Conservation (phyloP, 2,888 invertebrate species). For the Pristionchus exspectatus region DNA sequence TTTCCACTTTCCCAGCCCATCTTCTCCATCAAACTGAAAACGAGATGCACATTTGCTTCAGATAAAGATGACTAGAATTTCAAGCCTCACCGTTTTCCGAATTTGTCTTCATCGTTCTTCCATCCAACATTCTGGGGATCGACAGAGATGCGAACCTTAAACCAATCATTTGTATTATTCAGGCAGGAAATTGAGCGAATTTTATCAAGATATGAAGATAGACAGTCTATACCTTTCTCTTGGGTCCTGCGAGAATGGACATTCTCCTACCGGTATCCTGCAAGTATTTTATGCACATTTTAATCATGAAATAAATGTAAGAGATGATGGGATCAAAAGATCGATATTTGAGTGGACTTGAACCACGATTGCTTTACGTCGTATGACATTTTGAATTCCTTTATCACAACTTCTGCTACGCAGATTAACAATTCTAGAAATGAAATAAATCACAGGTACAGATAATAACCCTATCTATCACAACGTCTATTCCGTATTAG, state of each 20-base stretch:
- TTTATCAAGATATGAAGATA: neutral
- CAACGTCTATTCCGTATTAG: neutral
- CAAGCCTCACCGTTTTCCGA: constrained; percentile 48
- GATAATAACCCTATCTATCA: neutral
- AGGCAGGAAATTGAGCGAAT: neutral
- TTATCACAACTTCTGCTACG: constrained; percentile 41
- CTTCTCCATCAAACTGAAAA: constrained; percentile 59
- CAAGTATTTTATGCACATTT: neutral
- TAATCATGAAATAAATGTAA: too few relatives aligned
- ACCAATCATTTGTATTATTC: neutral
- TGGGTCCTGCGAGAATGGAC: constrained; percentile 77
- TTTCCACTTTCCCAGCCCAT: constrained; percentile 77
- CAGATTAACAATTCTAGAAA: constrained; percentile 28
- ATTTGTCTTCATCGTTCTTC: constrained; percentile 72
- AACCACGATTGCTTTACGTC: neutral
- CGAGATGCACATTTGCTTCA: neutral
- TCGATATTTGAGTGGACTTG: neutral
- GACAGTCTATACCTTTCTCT: constrained; percentile 66
- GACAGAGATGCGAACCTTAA: constrained; percentile 57
- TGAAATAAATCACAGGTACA: neutral
- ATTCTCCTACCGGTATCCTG: constrained; percentile 57
- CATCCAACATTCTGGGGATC: constrained; percentile 74
- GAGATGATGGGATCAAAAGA: neutral
- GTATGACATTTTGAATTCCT: neutral
- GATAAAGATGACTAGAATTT: neutral